Conservation (phyloP, 1,140 invertebrate genomes). For the Drosophila sechellia region DNA sequence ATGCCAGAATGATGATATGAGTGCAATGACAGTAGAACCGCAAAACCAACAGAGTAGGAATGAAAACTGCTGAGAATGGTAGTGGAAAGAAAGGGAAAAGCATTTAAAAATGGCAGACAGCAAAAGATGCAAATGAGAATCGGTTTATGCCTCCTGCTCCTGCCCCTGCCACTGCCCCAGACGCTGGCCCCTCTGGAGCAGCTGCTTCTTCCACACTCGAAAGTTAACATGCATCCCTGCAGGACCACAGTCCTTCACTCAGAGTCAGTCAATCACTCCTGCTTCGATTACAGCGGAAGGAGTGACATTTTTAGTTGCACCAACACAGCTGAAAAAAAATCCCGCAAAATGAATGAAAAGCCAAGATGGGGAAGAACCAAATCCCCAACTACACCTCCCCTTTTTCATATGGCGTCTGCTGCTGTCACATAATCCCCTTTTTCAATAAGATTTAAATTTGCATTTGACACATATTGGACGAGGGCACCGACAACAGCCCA, state of each 20-base stretch:
- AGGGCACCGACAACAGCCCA: slow-evolving; percentile 49
- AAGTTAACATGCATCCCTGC: slow-evolving; percentile 35
- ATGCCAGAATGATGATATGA: slow-evolving; percentile 61
- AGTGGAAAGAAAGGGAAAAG: slow-evolving; percentile 12
- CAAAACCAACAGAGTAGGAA: slow-evolving; percentile 41
- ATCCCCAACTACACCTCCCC: background rate
- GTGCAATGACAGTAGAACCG: slow-evolving; percentile 63
- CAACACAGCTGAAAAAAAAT: slow-evolving; percentile 28
- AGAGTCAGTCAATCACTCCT: slow-evolving; percentile 51
- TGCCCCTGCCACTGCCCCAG: background rate
- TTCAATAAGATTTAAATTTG: slow-evolving; percentile 83
- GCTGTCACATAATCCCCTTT: slow-evolving; percentile 80
- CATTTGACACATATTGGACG: slow-evolving; percentile 84
- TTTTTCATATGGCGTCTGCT: slow-evolving; percentile 54
- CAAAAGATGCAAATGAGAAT: slow-evolving; percentile 55
- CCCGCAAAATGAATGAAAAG: slow-evolving; percentile 50
- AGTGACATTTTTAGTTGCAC: slow-evolving; percentile 56
- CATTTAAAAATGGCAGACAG: slow-evolving; percentile 66
- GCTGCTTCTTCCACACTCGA: slow-evolving; percentile 20
- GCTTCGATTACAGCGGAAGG: slow-evolving; percentile 48
- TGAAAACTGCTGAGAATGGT: slow-evolving; percentile 9
- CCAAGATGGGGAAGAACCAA: slow-evolving; percentile 21
- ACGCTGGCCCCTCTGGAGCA: background rate
- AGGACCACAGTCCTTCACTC: slow-evolving; percentile 1
- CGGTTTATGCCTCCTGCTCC: background rate